Percentiles rank a stretch among this genome's conserved stretches.
Conservation (phyloP, 2,113 vertebrate genomes). For the Larimichthys crocea region DNA sequence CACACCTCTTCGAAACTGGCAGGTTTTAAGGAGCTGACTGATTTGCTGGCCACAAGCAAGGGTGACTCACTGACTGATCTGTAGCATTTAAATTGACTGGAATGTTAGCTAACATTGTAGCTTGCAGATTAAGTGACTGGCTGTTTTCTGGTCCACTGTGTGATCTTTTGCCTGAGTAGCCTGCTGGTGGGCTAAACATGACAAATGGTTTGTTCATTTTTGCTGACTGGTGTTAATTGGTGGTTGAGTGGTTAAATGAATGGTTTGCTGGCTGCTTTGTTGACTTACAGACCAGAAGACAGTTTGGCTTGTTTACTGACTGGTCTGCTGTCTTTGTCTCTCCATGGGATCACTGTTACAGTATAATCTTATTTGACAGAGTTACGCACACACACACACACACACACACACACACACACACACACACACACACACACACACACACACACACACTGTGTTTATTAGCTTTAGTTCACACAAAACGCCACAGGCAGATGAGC, state of each 20-base stretch:
- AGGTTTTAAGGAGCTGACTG: background rate
- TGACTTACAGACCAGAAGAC: background rate
- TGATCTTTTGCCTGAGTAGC: background rate
- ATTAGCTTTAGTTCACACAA: conserved; percentile 58
- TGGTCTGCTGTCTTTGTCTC: conserved; percentile 20
- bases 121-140: background rate
- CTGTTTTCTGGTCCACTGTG: background rate
- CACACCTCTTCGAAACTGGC: too few species aligned
- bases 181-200: background rate
- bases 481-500: conserved; percentile 65
- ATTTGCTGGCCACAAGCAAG: background rate
- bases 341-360: conserved; percentile 17
- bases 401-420: conserved; percentile 7
- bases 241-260: background rate
- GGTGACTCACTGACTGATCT: background rate
- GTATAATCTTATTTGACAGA: conserved; percentile 42
- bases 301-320: background rate
- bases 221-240: background rate
- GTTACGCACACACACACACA: conserved; percentile 22
- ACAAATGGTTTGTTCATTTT: background rate
- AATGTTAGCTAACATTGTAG: background rate
- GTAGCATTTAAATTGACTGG: background rate
- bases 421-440: conserved; percentile 28
- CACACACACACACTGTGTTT: conserved; percentile 43
- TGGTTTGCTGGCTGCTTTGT: background rate